Base-by-base conservation (phyloP, 2,797 vertebrate species). In the Betta splendens region DNA sequence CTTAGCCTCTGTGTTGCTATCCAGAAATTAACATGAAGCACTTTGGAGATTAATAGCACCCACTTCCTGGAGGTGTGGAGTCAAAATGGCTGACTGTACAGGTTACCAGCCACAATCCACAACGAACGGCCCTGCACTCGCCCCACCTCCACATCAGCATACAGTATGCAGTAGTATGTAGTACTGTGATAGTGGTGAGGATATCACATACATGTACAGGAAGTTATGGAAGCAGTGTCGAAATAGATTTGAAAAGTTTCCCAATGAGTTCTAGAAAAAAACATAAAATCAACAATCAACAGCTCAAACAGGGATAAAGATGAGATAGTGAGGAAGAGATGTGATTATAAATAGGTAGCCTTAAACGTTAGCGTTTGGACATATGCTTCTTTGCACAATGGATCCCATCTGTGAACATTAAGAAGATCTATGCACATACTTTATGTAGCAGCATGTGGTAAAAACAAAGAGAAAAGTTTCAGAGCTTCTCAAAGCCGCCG, bases 61-160 rank as follows among this genome's bases (percentile, higher is more conserved):
- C 33, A 7, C 37, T 72, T 64, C 44, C 56, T 40, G 35, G 36
- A 75, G 64, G 63, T 25, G 28, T 16, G 47, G 33, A 65, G 43
- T 38, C 55, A 74, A 63, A 37, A 54, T 60, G 53, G 52, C 56
- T 46, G 52, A 48, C 35, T 44, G 33, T 4, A 11, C 47, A 53
- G 50, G n/a, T n/a, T n/a, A n/a, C n/a, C n/a, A n/a, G n/a, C n/a
- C n/a, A n/a, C n/a, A n/a, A n/a, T n/a, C n/a, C n/a, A n/a, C n/a
- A n/a, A n/a, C n/a, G n/a, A n/a, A n/a, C n/a, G n/a, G n/a, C n/a
- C n/a, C n/a, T n/a, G n/a, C n/a, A n/a, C n/a, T n/a, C n/a, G n/a
- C n/a, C n/a, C n/a, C n/a, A n/a, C n/a, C n/a, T n/a, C n/a, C n/a
- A n/a, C n/a, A n/a, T n/a, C n/a, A n/a, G n/a, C n/a, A n/a, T n/a